Conservation (phyloP, 2,113 vertebrate genomes). For the Calidris pygmaea region DNA sequence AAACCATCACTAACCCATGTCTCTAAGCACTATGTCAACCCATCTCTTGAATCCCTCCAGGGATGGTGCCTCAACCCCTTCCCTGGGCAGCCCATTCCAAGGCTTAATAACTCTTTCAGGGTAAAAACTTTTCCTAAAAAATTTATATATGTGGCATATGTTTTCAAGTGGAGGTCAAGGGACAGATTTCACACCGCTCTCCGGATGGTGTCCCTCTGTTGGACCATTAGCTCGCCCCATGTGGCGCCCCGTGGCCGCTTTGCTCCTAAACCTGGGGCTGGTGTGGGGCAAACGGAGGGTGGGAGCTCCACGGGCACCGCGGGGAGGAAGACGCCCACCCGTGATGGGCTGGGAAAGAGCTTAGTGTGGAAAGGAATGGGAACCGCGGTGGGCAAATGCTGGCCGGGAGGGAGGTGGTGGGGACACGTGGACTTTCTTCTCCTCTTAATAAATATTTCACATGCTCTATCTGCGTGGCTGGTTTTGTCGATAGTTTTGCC, state of each 20-base stretch:
- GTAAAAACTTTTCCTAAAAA: too few species aligned
- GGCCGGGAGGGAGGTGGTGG: rapidly evolving
- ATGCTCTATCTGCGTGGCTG: neutral
- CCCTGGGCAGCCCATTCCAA: too few species aligned
- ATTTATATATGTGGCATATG: too few species aligned
- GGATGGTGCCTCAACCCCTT: too few species aligned
- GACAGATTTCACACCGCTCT: neutral
- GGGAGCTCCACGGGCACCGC: rapidly evolving
- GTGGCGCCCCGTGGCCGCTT: neutral
- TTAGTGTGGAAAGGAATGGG: neutral
- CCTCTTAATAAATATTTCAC: neutral
- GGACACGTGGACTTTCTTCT: neutral
- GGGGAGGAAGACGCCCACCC: neutral
- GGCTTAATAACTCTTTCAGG: too few species aligned
- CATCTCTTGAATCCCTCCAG: too few species aligned
- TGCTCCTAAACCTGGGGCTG: rapidly evolving
- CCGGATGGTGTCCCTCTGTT: rapidly evolving
- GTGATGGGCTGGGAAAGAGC: rapidly evolving
- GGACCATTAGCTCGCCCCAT: rapidly evolving
- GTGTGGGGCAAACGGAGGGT: rapidly evolving
- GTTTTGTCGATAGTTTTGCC: neutral
- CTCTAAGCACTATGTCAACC: too few species aligned
- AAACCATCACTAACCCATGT: too few species aligned
- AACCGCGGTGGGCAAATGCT: rapidly evolving
- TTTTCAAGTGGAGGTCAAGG: neutral